A percentile compares a stretch with the other conserved stretches of the same genome.
Evolutionary conservation across 2,113 vertebrate genomes (phyloP).

Genomic region (Leptocoma aspasia): DNA sequence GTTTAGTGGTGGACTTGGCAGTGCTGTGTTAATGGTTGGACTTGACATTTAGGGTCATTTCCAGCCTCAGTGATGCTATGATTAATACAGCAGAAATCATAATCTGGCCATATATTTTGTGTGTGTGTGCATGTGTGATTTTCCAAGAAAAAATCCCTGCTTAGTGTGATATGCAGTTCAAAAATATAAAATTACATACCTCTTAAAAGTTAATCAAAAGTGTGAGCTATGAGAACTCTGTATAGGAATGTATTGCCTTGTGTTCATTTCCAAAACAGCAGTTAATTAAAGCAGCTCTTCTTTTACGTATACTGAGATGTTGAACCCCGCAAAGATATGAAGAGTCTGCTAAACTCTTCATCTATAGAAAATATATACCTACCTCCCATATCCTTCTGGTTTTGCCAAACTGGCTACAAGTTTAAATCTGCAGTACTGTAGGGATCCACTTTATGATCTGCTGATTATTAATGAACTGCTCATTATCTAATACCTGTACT

Average conservation of each 20-base stretch:
- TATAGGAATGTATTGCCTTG: background rate
- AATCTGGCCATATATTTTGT: background rate
- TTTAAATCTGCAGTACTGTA: background rate
- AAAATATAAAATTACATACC: background rate
- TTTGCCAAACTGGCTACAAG: background rate
- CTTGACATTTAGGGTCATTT: background rate
- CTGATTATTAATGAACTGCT: background rate
- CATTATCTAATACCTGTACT: background rate
- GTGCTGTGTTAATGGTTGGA: no score
- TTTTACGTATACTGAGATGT: background rate
- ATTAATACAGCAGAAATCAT: background rate
- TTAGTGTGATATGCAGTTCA: background rate
- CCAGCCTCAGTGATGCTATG: background rate
- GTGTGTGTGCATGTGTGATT: accelerated
- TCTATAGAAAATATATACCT: background rate
- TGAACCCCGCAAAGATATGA: background rate
- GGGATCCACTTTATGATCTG: no score
- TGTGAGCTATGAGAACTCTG: background rate
- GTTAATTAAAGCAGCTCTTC: background rate
- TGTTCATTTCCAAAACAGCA: background rate
- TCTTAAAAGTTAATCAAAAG: background rate
- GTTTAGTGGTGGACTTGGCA: background rate
- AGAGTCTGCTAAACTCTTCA: background rate
- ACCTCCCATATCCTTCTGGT: background rate
- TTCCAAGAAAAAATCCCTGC: background rate